Evolutionary conservation across 2,113 vertebrate species (phyloP).

Genomic region (Stomatorhinus ivindoensis): DNA sequence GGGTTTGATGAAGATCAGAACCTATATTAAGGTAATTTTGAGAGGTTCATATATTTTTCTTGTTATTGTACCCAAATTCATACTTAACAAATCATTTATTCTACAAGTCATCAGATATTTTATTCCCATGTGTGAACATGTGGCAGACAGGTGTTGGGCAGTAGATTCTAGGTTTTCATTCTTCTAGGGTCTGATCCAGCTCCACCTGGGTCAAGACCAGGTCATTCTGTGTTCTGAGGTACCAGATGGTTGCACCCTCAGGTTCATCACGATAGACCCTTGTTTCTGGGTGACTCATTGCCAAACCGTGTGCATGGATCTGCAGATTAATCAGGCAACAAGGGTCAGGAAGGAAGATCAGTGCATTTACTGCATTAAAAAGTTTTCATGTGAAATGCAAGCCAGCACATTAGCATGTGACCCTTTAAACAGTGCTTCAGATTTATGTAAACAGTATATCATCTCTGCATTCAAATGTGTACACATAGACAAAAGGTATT

Average conservation of each 20-base stretch:
- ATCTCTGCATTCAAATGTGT: not conserved
- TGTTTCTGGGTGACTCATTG: not conserved
- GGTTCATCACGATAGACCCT: not conserved
- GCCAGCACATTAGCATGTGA: too few relatives aligned
- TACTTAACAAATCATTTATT: not conserved
- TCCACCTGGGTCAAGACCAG: not conserved
- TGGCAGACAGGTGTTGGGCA: not conserved
- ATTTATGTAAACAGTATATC: not conserved
- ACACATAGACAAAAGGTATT: not conserved
- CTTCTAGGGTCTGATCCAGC: not conserved
- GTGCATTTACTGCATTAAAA: not conserved
- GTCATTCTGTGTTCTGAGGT: not conserved
- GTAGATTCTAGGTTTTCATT: not conserved
- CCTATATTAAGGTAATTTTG: not conserved
- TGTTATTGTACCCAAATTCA: not conserved
- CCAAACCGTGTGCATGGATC: not conserved
- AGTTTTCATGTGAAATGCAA: not conserved
- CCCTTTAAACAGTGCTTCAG: not conserved
- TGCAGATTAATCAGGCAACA: not conserved
- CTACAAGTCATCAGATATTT: not conserved
- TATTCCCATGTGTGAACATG: not conserved
- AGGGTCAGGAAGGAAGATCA: not conserved
- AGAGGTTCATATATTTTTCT: not conserved
- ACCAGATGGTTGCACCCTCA: not conserved
- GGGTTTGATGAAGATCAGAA: not conserved